Base-by-base conservation (phyloP, 1,140 invertebrate genomes). In the Trichonephila inaurata region DNA sequence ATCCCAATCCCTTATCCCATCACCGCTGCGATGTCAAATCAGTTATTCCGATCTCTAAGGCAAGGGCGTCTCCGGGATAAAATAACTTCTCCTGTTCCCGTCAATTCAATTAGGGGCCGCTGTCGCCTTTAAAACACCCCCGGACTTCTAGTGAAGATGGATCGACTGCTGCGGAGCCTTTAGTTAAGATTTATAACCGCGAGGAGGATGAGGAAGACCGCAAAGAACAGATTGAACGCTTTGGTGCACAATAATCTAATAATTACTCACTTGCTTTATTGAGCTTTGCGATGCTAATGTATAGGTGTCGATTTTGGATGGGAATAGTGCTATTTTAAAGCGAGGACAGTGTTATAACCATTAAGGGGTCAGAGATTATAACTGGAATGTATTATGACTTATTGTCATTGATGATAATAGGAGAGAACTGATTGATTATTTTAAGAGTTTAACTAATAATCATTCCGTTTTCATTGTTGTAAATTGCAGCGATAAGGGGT, bases 101-200 rank as follows among this genome's bases (percentile, higher is more conserved):
- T 28, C 72, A 77, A 77, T 77, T 77, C 28, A 77, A 77, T 77
- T 77, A 77, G 72, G 72, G 14, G 24, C 18, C 24, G 24, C 28
- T 33, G 72, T 40, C 72, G 72, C 16, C 72, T 77, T 77, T 77
- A 77, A 77, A 77, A 16, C 33, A 40, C 28, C 72, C 72, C 24
- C 66, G n/a, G 66, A 69, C n/a, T 69, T 24, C 66, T 69, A 77
- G 72, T 33, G 72, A 77, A 77, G 72, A 77, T 77, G 72, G 72
- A 77, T 33, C 24, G 28, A 12, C 14, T 77, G 72, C 72, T 40
- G 72, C 33, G 72, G 72, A 33, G 72, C 72, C 72, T 77, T 77
- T 77, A 77, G 72, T 77, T 77, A 77, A 77, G 72, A 77, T 77
- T 77, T 77, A 77, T 77, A 77, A 33, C 72, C 16, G 72, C 72